These are phyloP conservation scores for Scolopax mira DNA, from an alignment of 2,113 vertebrate genomes.

Conservation along the genomic window DNA sequence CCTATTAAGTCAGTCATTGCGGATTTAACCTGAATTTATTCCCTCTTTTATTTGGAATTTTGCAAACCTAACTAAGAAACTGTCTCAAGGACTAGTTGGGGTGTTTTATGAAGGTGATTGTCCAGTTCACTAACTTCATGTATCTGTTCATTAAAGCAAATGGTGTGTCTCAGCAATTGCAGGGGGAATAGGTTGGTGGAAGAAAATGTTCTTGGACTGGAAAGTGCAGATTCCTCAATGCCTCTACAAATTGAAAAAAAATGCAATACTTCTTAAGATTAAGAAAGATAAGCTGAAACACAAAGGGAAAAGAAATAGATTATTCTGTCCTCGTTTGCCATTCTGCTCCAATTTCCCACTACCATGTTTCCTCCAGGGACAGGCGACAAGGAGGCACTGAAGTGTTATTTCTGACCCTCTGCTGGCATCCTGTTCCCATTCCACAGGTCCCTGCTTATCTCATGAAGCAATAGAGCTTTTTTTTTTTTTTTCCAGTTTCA, in stretches of 20 bases:
- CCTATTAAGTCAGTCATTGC: neutral
- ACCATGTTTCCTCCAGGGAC: rapidly evolving
- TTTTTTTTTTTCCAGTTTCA: neutral
- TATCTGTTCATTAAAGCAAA: neutral
- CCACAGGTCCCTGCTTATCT: rapidly evolving
- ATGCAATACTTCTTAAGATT: neutral
- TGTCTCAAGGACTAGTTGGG: neutral
- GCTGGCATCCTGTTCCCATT: neutral
- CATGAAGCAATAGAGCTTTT: neutral
- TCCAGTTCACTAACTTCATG: neutral
- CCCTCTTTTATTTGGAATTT: neutral
- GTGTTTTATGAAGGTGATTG: neutral
- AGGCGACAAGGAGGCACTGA: rapidly evolving
- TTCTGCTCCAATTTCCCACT: neutral
- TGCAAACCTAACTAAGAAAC: neutral
- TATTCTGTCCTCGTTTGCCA: rapidly evolving
- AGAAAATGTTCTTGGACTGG: neutral
- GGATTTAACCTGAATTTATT: neutral
- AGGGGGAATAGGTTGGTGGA: neutral
- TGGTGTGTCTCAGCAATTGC: neutral
- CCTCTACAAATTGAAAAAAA: neutral
- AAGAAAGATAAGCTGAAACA: neutral
- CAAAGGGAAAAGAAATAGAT: neutral
- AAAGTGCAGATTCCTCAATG: neutral
- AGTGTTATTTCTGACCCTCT: neutral